Percentiles rank a stretch among this genome's conserved stretches.
phyloP scores from a whole-genome alignment of 2,888 invertebrate genomes.

The Thalpophila matura region DNA sequence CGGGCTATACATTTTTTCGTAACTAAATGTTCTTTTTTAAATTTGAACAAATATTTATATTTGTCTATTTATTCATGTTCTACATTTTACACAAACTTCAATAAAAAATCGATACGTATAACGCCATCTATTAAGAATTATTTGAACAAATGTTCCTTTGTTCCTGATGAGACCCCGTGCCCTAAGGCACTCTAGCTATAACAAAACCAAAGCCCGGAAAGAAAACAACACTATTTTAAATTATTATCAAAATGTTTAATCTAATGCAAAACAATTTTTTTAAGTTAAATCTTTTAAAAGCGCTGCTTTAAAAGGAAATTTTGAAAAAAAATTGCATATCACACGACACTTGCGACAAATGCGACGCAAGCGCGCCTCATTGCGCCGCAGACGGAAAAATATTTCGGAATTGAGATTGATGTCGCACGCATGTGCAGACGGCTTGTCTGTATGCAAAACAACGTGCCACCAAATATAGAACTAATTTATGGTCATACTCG shows the following conservation, averaged over 20 bases:
- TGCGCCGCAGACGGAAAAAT: conserved; percentile 87
- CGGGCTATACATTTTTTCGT: too few relatives aligned
- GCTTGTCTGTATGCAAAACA: conserved; percentile 89
- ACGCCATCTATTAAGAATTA: too few relatives aligned
- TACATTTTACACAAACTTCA: too few relatives aligned
- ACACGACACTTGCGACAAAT: conserved; percentile 54
- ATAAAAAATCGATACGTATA: too few relatives aligned
- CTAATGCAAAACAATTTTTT: conserved; percentile 1
- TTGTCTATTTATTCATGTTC: too few relatives aligned
- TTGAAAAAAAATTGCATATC: conserved; percentile 55
- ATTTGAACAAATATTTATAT: too few relatives aligned
- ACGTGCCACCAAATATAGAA: conserved; percentile 88
- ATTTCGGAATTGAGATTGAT: conserved; percentile 90
- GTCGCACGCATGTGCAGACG: conserved; percentile 90
- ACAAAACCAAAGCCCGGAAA: neutral
- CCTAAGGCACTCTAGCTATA: neutral
- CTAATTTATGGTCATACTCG: conserved; percentile 90
- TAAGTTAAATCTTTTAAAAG: conserved; percentile 20
- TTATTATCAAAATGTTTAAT: neutral
- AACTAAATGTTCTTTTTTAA: too few relatives aligned
- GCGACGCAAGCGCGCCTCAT: conserved; percentile 54
- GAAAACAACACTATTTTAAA: neutral
- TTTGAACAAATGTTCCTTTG: too few relatives aligned
- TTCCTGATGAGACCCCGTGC: too few relatives aligned
- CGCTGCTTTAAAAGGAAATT: conserved; percentile 27